Conservation (phyloP, 1,140 invertebrate genomes). For the Eciton burchellii region DNA sequence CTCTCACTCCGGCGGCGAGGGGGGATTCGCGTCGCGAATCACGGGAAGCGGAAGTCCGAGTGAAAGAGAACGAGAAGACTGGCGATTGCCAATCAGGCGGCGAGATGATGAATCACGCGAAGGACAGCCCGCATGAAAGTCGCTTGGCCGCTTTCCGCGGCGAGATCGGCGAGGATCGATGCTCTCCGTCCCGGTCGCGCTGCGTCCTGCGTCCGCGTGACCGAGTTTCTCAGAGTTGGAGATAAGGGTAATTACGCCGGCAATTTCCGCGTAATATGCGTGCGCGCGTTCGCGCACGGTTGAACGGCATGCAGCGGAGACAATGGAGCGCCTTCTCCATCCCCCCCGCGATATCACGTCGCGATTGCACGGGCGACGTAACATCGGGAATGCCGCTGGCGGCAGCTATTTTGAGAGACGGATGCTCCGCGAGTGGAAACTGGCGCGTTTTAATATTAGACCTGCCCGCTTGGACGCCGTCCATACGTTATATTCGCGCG, state of each 20-base stretch:
- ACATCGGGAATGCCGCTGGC: constrained; percentile 1
- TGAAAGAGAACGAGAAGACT: too few relatives aligned
- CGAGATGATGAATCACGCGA: too few relatives aligned
- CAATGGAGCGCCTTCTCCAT: constrained; percentile 35
- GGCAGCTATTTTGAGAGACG: constrained; percentile 43
- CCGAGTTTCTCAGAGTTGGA: constrained; percentile 60
- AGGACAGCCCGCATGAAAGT: too few relatives aligned
- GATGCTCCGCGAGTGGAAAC: constrained; percentile 26
- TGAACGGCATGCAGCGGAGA: constrained; percentile 44
- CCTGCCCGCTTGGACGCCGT: constrained; percentile 36
- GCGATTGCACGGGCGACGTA: constrained; percentile 32
- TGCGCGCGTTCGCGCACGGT: constrained; percentile 35
- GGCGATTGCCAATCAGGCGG: too few relatives aligned
- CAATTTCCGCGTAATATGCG: constrained; percentile 50
- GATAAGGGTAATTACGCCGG: constrained; percentile 59
- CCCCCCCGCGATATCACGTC: constrained; percentile 45
- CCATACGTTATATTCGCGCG: constrained; percentile 43
- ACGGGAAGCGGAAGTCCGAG: too few relatives aligned
- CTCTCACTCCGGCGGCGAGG: too few relatives aligned
- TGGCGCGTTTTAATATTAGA: constrained; percentile 62
- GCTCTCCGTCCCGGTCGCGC: constrained; percentile 9
- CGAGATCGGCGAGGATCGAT: background rate
- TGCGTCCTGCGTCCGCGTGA: constrained; percentile 28
- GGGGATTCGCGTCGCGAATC: too few relatives aligned
- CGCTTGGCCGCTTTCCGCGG: too few relatives aligned